Base-by-base conservation (phyloP, 2,113 vertebrate species). In the Eublepharis macularius region DNA sequence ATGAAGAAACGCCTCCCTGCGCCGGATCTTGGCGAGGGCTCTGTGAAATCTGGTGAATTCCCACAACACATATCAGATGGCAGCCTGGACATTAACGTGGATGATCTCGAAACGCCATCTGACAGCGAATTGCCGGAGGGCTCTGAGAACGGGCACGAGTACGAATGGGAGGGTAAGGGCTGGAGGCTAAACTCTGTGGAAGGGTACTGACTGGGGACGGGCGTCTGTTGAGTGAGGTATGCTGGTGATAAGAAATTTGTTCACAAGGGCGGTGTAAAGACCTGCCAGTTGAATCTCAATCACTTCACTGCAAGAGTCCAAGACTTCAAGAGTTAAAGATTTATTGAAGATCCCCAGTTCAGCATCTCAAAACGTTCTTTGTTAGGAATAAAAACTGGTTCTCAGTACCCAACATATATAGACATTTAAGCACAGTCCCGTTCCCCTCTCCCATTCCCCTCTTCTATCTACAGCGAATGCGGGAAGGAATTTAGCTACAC, bases 151-250 rank as follows among this genome's bases (percentile, higher is more conserved):
- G 90, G 81, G 70, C 94, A 96, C 0, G 96, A 97, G 14, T 96
- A 97, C 80, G 97, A 98, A 90, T 97, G 97, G 97, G 97, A 98
- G 60, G 97, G 97, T 97, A 80, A 94, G 88, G 32, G 5, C 16
- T 2, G 0, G 11, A 3, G 36, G 41, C 11, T 11, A 9, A 19
- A n/a, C 7, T 0, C 11, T 9, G 0, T 3, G 32, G 29, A 14
- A 11, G 41, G 11, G 36, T 12, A 8, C 41, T 2, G 26, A 12
- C 1, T 3, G 24, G 13, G 63, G 14, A 65, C 1, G 43, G 41
- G 63, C 10, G 6, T 10, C 60, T 32, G 16, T 17, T 47, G 39
- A 1, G 13, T 39, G 76, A 29, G 49, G 34, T 10, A 10, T 5
- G 36, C 7, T 19, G 70, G 43, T 12, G 39, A 24, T 43, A 73